These are phyloP conservation scores for Gymnothorax reevesii DNA, from an alignment of 2,797 vertebrate species.

Conservation along the genomic window DNA sequence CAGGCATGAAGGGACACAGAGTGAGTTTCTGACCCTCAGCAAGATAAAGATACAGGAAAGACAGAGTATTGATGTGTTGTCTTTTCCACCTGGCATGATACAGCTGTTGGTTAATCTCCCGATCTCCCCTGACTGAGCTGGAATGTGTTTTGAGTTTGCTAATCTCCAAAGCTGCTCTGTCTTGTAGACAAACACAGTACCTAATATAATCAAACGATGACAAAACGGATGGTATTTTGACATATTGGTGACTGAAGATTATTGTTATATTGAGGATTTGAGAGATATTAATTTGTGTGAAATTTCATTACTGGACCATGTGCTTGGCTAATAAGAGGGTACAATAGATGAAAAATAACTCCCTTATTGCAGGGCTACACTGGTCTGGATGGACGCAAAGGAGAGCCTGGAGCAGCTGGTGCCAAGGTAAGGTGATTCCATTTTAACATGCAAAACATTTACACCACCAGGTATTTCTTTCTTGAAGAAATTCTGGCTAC, in stretches of 20 bases:
- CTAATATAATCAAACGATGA: neutral
- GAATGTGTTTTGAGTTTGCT: neutral
- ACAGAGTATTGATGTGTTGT: no score
- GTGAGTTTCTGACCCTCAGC: constrained; percentile 71
- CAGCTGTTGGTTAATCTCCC: neutral
- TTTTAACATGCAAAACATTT: neutral
- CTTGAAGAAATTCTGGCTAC: neutral
- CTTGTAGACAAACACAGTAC: neutral
- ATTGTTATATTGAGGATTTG: neutral
- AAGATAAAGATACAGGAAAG: neutral
- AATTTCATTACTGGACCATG: neutral
- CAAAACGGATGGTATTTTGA: neutral
- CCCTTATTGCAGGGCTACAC: constrained; percentile 83
- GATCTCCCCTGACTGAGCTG: neutral
- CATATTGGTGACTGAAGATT: neutral
- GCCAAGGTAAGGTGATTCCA: constrained; percentile 77
- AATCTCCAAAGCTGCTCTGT: neutral
- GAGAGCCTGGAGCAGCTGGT: constrained; percentile 86
- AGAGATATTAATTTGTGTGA: neutral
- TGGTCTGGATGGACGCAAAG: constrained; percentile 93
- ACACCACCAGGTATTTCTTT: neutral
- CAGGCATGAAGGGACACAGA: constrained; percentile 99
- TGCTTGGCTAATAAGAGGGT: neutral
- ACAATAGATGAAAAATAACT: neutral
- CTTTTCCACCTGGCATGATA: no score